phyloP scores from a whole-genome alignment of 2,888 invertebrate species.

The Phyllotreta cruciferae region DNA sequence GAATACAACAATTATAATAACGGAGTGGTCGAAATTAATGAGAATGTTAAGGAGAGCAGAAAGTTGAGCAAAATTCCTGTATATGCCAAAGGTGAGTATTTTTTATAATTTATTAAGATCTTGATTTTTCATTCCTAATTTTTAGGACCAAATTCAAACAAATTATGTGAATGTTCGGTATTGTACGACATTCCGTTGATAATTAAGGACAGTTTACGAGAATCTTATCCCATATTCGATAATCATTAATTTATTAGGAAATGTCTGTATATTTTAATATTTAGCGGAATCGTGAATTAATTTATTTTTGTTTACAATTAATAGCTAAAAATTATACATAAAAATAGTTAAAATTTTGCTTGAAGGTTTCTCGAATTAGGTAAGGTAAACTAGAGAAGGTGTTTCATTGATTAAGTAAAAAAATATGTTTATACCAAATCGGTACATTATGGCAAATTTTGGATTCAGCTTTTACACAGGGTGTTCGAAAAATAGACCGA shows the following conservation, averaged over 20 bases:
- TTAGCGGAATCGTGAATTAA: too few species aligned
- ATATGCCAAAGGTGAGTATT: constrained; percentile 42
- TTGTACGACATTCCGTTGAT: constrained; percentile 49
- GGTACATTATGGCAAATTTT: too few species aligned
- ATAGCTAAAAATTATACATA: too few species aligned
- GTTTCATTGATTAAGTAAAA: too few species aligned
- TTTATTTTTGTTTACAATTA: too few species aligned
- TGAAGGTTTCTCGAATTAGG: too few species aligned
- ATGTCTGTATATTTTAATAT: too few species aligned
- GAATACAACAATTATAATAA: constrained; percentile 16
- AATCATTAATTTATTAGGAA: background rate
- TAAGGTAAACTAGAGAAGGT: too few species aligned
- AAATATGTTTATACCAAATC: too few species aligned
- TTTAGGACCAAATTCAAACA: constrained; percentile 44
- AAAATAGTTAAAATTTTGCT: too few species aligned
- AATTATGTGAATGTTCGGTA: constrained; percentile 38
- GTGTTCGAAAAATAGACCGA: too few species aligned
- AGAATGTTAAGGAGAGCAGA: constrained; percentile 5
- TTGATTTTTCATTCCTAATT: constrained; percentile 23
- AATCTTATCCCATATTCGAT: constrained; percentile 35
- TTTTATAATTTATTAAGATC: constrained; percentile 8
- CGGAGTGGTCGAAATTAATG: constrained; percentile 21
- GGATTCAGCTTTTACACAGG: too few species aligned
- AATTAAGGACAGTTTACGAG: constrained; percentile 44
- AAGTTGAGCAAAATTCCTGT: constrained; percentile 37